Evolutionary conservation across 2,888 invertebrate species (phyloP).

Genomic region (Scrobipalpa atriplicella): DNA sequence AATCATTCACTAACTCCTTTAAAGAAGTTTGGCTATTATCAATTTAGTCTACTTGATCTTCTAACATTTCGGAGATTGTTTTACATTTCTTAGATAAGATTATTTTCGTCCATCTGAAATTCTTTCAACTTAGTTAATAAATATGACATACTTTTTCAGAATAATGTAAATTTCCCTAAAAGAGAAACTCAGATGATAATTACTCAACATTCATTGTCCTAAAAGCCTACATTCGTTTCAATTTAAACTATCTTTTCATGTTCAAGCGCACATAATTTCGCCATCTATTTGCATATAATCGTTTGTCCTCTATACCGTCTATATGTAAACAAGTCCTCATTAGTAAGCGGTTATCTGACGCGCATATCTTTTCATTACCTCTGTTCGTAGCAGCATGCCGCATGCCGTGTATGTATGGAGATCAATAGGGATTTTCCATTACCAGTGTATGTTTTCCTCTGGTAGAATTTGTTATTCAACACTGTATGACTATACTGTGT

Average conservation of each 20-base stretch:
- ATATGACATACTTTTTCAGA: not conserved
- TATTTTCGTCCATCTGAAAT: constrained; percentile 5
- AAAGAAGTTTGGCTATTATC: constrained; percentile 17
- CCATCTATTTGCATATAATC: constrained; percentile 1
- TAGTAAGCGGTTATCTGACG: constrained; percentile 11
- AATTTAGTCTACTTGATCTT: not conserved
- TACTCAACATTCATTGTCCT: not conserved
- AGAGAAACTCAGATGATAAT: constrained; percentile 1
- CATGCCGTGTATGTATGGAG: not conserved
- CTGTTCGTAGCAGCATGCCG: not conserved
- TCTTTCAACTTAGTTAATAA: not conserved
- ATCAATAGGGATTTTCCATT: constrained; percentile 14
- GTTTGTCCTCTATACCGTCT: constrained; percentile 9
- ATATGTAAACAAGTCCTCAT: constrained; percentile 4
- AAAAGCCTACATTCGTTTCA: not conserved
- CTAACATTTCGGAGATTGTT: too few species aligned
- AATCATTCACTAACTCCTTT: constrained; percentile 21
- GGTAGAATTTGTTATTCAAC: not conserved
- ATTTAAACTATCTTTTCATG: constrained; percentile 8
- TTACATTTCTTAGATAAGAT: too few species aligned
- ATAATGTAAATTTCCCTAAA: not conserved
- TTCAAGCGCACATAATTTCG: not conserved
- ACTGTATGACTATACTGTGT: too few species aligned
- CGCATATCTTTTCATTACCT: constrained; percentile 13
- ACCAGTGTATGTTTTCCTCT: not conserved